Evolutionary conservation across 2,797 vertebrate genomes (phyloP), one percentile per base, ranked within the genome.

Genomic region (Gadopsis bispinosus): DNA sequence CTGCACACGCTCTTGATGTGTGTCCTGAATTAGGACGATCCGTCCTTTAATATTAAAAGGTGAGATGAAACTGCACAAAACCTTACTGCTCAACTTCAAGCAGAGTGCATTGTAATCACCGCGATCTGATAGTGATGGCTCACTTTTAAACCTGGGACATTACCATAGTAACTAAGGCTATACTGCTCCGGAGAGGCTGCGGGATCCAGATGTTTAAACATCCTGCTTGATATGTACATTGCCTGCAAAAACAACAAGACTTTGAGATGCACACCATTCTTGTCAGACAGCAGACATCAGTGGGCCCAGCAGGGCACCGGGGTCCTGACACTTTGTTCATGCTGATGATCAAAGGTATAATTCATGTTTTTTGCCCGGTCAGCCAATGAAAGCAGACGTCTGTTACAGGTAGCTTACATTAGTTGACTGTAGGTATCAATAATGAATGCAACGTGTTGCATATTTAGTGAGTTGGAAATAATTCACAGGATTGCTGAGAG

Each of bases 391-490:
- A 68, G 31, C 51, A 53, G 35, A 54, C 56, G 53, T 73, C 29
- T 65, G 4, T 69, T 73, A 77, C 58, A 89, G 80, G 80, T 82
- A 75, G 69, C 69, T 79, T 73, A 73, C 56, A 77, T 80, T 69
- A 78, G 72, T 48, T 45, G 73, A 53, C 84, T 77, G 62, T 70
- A 74, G 58, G 65, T 60, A 85, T 90, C 85, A 89, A 86, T 88
- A 86, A 87, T 87, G 55, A 83, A 90, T 83, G 79, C 66, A 71
- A 69, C 50, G 62, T 69, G 80, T 82, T 88, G 81, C 85, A 88
- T 87, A 91, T 88, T 86, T 76, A 86, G 77, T 69, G 55, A 4
- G 37, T 37, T 84, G 83, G 80, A 90, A 88, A 84, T 77, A 84
- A 89, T 90, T 87, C 72, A 69, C 76, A 45, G 84, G 64, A 81